Conservation (phyloP, 1,140 invertebrate genomes). For the Sinella curviseta region DNA sequence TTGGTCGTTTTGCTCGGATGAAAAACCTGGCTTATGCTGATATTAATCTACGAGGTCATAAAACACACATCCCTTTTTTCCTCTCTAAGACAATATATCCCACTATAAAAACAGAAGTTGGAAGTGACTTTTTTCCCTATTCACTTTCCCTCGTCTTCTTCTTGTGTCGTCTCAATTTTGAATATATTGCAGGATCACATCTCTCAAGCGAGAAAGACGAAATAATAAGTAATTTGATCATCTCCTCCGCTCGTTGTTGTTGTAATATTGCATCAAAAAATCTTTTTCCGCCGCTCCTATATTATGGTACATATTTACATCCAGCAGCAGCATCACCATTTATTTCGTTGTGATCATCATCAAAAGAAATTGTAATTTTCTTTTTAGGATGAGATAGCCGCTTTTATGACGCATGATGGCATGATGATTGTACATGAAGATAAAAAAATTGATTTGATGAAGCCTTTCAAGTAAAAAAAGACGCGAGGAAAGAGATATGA, state of each 20-base stretch:
- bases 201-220: background rate
- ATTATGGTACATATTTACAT: background rate
- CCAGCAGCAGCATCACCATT: too few relatives aligned
- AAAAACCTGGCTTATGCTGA: conserved; percentile 7
- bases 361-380: background rate
- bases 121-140: background rate
- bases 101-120: too few relatives aligned
- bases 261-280: background rate
- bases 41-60: conserved; percentile 23
- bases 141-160: too few relatives aligned
- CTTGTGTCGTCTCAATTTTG: too few relatives aligned
- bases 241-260: background rate
- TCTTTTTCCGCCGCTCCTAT: background rate
- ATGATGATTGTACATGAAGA: background rate
- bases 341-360: too few relatives aligned
- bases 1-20: conserved; percentile 10
- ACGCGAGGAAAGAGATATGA: background rate
- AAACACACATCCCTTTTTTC: conserved; percentile 19
- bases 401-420: background rate
- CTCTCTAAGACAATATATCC: background rate
- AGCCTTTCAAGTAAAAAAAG: background rate
- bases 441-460: conserved; percentile 12
- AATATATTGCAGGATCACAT: too few relatives aligned
- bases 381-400: background rate
- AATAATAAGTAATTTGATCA: conserved; percentile 15